These are phyloP conservation scores for Chelonia mydas DNA, from an alignment of 2,797 vertebrate genomes.

Conservation along the genomic window DNA sequence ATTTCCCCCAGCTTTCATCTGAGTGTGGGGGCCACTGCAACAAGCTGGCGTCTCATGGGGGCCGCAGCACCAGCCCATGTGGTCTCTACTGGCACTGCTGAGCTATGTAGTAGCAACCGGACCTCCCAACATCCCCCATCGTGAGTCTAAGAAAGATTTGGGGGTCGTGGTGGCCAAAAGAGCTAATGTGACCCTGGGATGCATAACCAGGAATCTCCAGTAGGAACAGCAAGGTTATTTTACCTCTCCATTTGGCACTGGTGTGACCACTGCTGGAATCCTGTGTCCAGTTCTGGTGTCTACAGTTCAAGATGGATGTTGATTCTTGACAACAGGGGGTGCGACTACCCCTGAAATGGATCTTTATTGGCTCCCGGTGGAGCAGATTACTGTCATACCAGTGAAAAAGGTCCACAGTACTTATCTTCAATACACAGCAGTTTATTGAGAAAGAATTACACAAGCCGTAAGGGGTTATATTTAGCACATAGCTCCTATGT, in stretches of 20 bases:
- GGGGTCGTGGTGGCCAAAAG: background rate
- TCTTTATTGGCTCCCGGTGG: no score
- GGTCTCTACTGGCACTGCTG: background rate
- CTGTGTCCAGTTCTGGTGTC: background rate
- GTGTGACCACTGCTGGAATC: no score
- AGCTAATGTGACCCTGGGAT: background rate
- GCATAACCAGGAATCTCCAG: background rate
- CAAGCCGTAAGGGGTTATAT: no score
- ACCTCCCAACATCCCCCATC: background rate
- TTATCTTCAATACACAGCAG: no score
- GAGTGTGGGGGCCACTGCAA: background rate
- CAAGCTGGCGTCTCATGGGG: background rate
- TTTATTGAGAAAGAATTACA: no score
- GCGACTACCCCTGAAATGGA: no score
- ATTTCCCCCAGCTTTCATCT: background rate
- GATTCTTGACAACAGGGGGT: background rate
- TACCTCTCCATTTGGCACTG: background rate
- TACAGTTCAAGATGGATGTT: background rate
- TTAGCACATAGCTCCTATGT: no score
- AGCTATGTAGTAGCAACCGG: background rate
- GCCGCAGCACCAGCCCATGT: background rate
- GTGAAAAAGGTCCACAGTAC: no score
- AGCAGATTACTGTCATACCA: no score
- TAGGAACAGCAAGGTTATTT: no score
- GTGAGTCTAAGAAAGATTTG: no score